phyloP scores from a whole-genome alignment of 2,888 invertebrate genomes.

The Limenitis camilla region DNA sequence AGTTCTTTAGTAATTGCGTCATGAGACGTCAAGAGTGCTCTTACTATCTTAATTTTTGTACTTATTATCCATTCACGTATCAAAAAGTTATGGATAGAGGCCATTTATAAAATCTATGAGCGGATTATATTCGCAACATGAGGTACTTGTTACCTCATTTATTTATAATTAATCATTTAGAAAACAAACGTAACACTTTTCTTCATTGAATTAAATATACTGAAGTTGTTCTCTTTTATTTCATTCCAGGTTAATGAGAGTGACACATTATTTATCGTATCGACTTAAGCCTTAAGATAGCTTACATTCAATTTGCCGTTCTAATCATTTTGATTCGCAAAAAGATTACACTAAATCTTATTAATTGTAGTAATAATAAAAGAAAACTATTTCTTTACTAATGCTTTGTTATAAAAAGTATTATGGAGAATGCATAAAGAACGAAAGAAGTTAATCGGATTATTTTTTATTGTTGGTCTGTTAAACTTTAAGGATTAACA shows the following conservation, averaged over 20 bases:
- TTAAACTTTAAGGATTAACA: no score
- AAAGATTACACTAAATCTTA: slow-evolving; percentile 15
- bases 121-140: no score
- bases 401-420: not conserved
- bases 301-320: slow-evolving; percentile 10
- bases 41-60: not conserved
- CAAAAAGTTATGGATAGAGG: no score
- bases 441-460: no score
- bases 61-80: not conserved
- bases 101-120: no score
- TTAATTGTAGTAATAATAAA: slow-evolving; percentile 1
- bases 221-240: not conserved
- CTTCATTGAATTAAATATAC: no score
- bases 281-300: slow-evolving; percentile 13
- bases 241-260: slow-evolving; percentile 3
- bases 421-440: no score
- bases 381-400: not conserved
- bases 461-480: no score
- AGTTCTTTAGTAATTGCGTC: not conserved
- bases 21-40: not conserved
- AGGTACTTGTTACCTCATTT: no score
- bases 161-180: no score
- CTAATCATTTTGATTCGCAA: slow-evolving; percentile 6
- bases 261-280: slow-evolving; percentile 7
- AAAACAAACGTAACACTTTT: no score